Evolutionary conservation across 2,113 vertebrate species (phyloP), one percentile per base, ranked within the genome.

Genomic region (Synodontis membranacea): DNA sequence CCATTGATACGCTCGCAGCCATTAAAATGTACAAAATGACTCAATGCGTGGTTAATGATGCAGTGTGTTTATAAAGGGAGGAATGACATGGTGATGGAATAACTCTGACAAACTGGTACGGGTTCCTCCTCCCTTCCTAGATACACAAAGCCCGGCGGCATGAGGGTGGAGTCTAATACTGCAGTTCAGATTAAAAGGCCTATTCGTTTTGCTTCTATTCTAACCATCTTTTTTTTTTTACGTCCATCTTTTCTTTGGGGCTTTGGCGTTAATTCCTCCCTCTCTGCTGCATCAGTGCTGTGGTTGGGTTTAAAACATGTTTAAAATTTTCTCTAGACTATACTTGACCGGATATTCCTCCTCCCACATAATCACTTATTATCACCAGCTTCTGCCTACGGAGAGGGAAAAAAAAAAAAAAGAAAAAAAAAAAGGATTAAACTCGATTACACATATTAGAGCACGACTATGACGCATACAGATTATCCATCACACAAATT

Each of bases 41-140:
- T 37, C 58, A 4, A 31, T 46, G 60, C 46, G 46, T 8, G 39
- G 31, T 82, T 84, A 60, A 64, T 68, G 84, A 60, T 82, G 87
- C 79, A 39, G 66, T 76, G 54, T 72, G 85, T 79, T 74, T 84
- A 52, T 85, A 62, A 80, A 87, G 80, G 87, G 86, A 68, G 87
- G 82, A 88, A 84, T 86, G 84, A 75, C 78, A 78, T 56, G 79
- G 58, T 34, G 86, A 87, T 81, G 34, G 70, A 76, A 78, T 84
- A 78, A 72, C 83, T 28, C 46, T 52, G 68, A 42, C 72, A 76
- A 76, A 85, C 62, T 60, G 46, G 42, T 46, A 31, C 50, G 14
- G 17, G n/a, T 19, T 80, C 84, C 34, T 72, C 48, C 60, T 80
- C n/a, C 19, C 31, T 31, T 50, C 8, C 39, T 66, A 15, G 42